Evolutionary conservation across 2,113 vertebrate genomes (phyloP).

Genomic region (Pelecanus crispus): DNA sequence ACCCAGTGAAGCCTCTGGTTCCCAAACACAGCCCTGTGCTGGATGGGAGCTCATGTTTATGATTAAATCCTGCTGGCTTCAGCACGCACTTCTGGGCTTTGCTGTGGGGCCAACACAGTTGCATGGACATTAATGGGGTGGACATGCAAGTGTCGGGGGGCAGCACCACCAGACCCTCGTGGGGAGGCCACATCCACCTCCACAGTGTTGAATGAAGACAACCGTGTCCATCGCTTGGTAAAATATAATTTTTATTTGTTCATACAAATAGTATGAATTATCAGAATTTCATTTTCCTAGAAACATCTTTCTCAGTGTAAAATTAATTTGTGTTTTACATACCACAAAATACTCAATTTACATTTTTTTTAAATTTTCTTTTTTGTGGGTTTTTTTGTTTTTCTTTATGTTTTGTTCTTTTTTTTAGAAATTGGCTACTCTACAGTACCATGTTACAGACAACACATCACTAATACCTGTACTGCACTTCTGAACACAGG

Average conservation of each 20-base stretch:
- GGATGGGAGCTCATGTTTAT: accelerated
- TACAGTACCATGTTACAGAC: slow-evolving; percentile 81
- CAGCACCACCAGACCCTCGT: accelerated
- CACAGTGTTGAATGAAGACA: neutral
- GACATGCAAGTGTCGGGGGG: accelerated
- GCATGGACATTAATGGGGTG: accelerated
- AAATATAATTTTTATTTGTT: slow-evolving; percentile 99
- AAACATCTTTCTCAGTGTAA: slow-evolving; percentile 93
- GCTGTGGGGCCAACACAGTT: accelerated
- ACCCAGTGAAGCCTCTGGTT: accelerated
- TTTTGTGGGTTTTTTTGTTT: slow-evolving; percentile 1
- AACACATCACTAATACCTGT: slow-evolving; percentile 74
- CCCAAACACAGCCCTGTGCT: neutral
- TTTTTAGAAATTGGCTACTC: slow-evolving; percentile 78
- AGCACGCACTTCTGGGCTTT: accelerated
- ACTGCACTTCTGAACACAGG: slow-evolving; percentile 70
- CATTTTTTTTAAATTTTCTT: slow-evolving; percentile 34
- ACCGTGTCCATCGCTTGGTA: slow-evolving; percentile 68
- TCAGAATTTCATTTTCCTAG: slow-evolving; percentile 92
- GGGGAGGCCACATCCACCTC: neutral
- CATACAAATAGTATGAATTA: slow-evolving; percentile 98
- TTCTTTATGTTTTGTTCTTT: slow-evolving; percentile 5
- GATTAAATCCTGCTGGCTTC: neutral
- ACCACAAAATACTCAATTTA: slow-evolving; percentile 95
- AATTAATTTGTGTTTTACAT: slow-evolving; percentile 93